Evolutionary conservation across 2,797 vertebrate species (phyloP).

Genomic region (Chiroxiphia lanceolata): DNA sequence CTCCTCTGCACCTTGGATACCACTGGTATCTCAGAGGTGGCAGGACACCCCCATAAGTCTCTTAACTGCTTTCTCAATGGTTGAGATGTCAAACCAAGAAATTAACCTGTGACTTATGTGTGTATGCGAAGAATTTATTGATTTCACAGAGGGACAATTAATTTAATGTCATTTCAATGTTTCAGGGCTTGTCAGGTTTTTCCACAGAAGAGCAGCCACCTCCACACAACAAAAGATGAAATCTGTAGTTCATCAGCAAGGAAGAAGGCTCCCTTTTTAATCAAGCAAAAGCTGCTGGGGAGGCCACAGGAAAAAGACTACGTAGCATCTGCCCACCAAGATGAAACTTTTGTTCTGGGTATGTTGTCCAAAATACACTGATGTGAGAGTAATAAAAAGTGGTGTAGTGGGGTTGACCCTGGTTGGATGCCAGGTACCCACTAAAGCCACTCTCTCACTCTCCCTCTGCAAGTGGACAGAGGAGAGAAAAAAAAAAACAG

Average conservation of each 20-base stretch:
- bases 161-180: background rate
- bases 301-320: background rate
- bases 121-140: background rate
- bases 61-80: background rate
- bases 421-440: too few relatives aligned
- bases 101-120: background rate
- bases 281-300: background rate
- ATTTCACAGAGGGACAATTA: background rate
- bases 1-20: background rate
- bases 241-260: background rate
- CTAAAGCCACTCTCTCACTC: too few relatives aligned
- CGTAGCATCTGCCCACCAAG: rapidly evolving
- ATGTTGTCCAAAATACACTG: background rate
- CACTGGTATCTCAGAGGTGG: background rate
- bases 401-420: too few relatives aligned
- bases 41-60: background rate
- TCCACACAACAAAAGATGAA: background rate
- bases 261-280: background rate
- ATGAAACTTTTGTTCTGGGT: background rate
- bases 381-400: background rate
- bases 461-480: too few relatives aligned
- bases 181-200: background rate
- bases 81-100: background rate
- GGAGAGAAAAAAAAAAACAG: too few relatives aligned
- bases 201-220: background rate